Base-by-base conservation (phyloP, 30 jellyfish, hydroid and myxozoan genomes). In the Phacellophora camtschatica region DNA sequence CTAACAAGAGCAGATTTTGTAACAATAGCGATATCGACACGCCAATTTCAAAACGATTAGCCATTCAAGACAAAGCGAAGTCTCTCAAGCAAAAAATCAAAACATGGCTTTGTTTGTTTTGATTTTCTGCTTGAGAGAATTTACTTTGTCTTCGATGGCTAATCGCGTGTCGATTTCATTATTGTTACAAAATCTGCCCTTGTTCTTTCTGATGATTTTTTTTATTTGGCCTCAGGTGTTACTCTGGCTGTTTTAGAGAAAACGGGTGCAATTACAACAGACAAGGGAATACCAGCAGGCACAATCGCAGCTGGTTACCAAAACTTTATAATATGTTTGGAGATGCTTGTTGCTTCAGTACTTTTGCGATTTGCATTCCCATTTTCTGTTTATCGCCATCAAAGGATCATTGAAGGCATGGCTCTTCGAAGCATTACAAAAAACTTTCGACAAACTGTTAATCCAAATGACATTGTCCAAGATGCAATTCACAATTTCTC, bases 401-500 rank as follows among this genome's bases (percentile, higher is more conserved):
- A 85, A 58, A 74, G 80, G 28, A 77, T 68, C 20, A 66, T 85
- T 28, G 86, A 76, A 13, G 83, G 90, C 56, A 63, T 74, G 19
- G 95, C 96, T 5, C 89, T 92, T 3, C 78, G 90, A 11, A 85
- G 90, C 22, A 92, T 92, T 0, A 65, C 98, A 24, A 56, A 63
- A 23, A 92, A 92, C 81, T 73, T 92, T 28, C 83, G 96, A 22
- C 94, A 85, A 19, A 92, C 97, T 7, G 95, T 92, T 0, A 92
- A 92, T 76, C 98, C 98, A 32, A 68, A 64, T 41, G 98, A 92
- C 80, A 84, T 92, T 69, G 95, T 92, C 8, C 96, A 84, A 61
- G 98, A 92, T 59, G 95, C 98, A 23, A 92, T 92, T 37, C 98
- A 92, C 72, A 92, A 92, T 36, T 92, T 92, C 66, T 82, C 98